Base-by-base conservation (phyloP, 2,888 invertebrate species). In the Xanthia icteritia region DNA sequence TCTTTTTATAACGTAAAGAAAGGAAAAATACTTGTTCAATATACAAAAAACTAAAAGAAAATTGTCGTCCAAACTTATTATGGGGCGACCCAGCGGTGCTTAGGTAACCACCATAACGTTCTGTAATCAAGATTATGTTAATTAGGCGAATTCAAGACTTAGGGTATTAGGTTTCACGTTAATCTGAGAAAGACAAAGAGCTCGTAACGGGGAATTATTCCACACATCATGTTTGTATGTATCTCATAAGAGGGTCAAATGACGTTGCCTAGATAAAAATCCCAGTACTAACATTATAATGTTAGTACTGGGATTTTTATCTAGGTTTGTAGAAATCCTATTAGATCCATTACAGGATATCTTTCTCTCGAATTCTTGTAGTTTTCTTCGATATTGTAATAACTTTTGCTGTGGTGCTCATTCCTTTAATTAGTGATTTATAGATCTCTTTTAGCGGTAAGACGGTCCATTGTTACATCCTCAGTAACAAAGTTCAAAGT, bases 161-260 rank as follows among this genome's bases (percentile, higher is more conserved):
- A 64, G 39, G 27, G 9, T 42, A 69, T 31, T 8, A 5, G 23
- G n/a, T 48, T 72, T 17, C 17, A 56, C 23, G 17, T 31, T 31
- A 63, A 70, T 71, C 11, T 31, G 31, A n/a, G 31, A 64, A n/a
- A 73, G 17, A 17, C 54, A 31, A 68, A 56, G 31, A 42, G 23
- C 31, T 68, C 54, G 68, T 56, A 31, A n/a, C 1, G 23, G 27
- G 20, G n/a, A n/a, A 27, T 42, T 20, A 27, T 45, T 27, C 45
- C 17, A 45, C 17, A 45, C 13, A 11, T 20, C 6, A 20, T 20
- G 27, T 20, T 45, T 45, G 11, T 27, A 11, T 27, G 17, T 20
- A 66, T 66, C 11, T 45, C 20, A 31, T 45, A 23, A 6, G 45
- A 20, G 45, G 11, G 54, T 17, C 23, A 31, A n/a, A n/a, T 56